Evolutionary conservation across 2,113 vertebrate species (phyloP).

Genomic region (Trochalopteron elliotii): DNA sequence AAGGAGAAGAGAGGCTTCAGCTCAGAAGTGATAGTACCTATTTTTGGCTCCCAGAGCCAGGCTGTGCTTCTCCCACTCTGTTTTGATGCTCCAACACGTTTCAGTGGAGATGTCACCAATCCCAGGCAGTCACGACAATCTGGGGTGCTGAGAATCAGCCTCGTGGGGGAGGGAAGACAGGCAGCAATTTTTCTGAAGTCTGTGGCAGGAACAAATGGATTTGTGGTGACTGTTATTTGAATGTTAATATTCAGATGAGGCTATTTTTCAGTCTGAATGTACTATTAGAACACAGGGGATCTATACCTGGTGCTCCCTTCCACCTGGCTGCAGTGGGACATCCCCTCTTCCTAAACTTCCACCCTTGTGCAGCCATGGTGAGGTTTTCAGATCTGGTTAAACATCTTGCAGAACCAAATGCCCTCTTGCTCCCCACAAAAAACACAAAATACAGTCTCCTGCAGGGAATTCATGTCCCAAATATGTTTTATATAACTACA

Average conservation of each 20-base stretch:
- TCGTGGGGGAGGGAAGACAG: neutral
- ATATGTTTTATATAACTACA: neutral
- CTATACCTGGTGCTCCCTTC: neutral
- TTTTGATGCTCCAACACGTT: slow-evolving; percentile 16
- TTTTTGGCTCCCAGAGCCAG: slow-evolving; percentile 27
- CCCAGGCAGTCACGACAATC: slow-evolving; percentile 3
- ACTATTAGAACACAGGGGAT: neutral
- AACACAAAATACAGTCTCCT: neutral
- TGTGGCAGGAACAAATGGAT: neutral
- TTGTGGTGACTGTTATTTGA: neutral
- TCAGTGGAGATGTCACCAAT: slow-evolving; percentile 24
- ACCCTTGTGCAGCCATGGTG: neutral
- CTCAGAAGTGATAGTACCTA: slow-evolving; percentile 62
- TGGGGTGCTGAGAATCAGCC: neutral
- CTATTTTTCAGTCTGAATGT: neutral
- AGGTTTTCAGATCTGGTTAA: neutral
- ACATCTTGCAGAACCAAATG: neutral
- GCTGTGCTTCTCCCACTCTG: slow-evolving; percentile 38
- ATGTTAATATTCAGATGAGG: neutral
- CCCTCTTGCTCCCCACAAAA: neutral
- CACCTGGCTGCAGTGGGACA: neutral
- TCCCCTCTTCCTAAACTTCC: neutral
- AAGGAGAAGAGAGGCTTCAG: slow-evolving; percentile 46
- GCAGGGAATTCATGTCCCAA: neutral
- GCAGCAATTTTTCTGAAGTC: neutral